These are phyloP conservation scores for Argyra leucocephala DNA, from an alignment of 2,888 invertebrate species.

Conservation along the genomic window DNA sequence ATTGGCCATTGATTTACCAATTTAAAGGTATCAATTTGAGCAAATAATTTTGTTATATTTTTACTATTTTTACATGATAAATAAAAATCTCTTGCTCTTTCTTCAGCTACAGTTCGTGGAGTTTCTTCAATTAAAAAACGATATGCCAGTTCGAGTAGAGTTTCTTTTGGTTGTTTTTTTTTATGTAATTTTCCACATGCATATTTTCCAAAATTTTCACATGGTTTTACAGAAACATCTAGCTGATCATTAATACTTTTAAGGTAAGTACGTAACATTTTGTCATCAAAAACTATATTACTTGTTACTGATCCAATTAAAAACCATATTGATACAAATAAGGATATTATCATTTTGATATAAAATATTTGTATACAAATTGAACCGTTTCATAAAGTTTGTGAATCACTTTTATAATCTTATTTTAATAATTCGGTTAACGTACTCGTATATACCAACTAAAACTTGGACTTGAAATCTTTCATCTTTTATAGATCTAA, in stretches of 20 bases:
- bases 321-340: too few relatives aligned
- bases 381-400: too few relatives aligned
- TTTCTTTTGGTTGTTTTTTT: background rate
- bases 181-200: slow-evolving; percentile 2
- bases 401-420: too few relatives aligned
- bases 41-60: background rate
- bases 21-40: background rate
- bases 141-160: background rate
- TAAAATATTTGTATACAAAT: too few relatives aligned
- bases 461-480: too few relatives aligned
- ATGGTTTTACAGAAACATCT: background rate
- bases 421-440: too few relatives aligned
- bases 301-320: background rate
- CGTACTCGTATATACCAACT: too few relatives aligned
- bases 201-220: slow-evolving; percentile 4
- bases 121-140: slow-evolving; percentile 1
- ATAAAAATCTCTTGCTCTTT: background rate
- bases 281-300: background rate
- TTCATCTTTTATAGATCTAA: background rate
- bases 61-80: background rate
- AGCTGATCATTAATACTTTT: background rate
- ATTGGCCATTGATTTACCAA: background rate
- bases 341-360: too few relatives aligned
- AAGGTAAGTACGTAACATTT: background rate
- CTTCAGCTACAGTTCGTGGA: background rate